Percentiles rank a stretch among this genome's conserved stretches.
phyloP scores from a whole-genome alignment of 2,797 vertebrate genomes.

The Hemibagrus guttatus region DNA sequence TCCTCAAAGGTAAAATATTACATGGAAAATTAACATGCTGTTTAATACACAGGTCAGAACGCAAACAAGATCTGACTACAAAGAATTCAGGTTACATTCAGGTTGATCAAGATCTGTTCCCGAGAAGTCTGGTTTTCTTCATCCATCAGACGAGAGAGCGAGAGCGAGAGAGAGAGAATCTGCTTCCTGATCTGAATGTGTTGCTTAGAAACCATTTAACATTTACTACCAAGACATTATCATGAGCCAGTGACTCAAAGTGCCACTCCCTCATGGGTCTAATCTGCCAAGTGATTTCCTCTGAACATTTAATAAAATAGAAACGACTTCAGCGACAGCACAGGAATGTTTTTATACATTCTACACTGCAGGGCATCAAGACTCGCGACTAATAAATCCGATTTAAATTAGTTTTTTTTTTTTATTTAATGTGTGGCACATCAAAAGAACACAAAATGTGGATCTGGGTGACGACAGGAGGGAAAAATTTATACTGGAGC shows the following conservation, averaged over 20 bases:
- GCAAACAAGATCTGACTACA: background rate
- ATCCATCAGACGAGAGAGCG: background rate
- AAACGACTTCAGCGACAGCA: background rate
- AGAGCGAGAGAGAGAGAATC: background rate
- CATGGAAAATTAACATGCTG: background rate
- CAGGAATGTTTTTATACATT: background rate
- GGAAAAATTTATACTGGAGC: constrained; percentile 21
- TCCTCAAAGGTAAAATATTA: background rate
- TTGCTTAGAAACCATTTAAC: constrained; percentile 13
- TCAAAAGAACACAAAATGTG: constrained; percentile 1
- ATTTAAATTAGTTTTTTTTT: background rate
- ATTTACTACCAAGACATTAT: background rate
- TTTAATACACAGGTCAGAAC: background rate
- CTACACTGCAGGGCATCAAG: accelerated
- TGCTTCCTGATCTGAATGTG: background rate
- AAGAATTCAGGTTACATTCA: constrained; percentile 1
- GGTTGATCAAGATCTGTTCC: constrained; percentile 1
- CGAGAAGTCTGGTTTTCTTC: background rate
- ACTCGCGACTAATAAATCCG: too few relatives aligned
- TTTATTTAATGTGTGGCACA: too few relatives aligned
- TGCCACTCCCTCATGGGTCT: background rate
- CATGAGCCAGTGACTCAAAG: background rate
- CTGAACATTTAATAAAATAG: background rate
- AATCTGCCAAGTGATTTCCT: background rate
- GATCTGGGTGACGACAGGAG: constrained; percentile 46